These are phyloP conservation scores for Hartigia nigra DNA, from an alignment of 2,888 invertebrate genomes.

Conservation along the genomic window DNA sequence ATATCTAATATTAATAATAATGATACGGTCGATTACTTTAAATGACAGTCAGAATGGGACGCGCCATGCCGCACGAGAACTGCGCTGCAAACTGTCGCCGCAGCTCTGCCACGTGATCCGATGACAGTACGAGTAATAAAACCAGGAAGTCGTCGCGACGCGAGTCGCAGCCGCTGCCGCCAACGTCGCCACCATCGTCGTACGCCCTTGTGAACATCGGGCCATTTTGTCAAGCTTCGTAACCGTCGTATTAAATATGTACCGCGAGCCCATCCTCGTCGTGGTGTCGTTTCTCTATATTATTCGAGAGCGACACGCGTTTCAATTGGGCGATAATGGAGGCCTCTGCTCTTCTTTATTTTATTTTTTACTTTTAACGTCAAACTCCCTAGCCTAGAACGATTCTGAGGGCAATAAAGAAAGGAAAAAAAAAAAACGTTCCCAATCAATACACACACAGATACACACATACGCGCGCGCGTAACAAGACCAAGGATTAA, in stretches of 20 bases:
- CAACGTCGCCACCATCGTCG: constrained; percentile 18
- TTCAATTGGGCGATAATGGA: not conserved
- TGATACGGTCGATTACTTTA: constrained; percentile 61
- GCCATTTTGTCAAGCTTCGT: not conserved
- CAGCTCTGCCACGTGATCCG: constrained; percentile 50
- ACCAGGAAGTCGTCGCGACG: constrained; percentile 27
- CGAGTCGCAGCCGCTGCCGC: constrained; percentile 24
- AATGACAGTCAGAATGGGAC: constrained; percentile 55
- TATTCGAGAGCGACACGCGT: not conserved
- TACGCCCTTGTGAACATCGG: constrained; percentile 8
- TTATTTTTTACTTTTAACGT: not conserved
- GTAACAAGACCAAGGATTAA: not conserved
- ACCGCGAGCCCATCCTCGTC: constrained; percentile 3
- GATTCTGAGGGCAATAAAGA: not conserved
- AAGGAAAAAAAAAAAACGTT: not conserved
- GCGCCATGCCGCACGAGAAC: constrained; percentile 53
- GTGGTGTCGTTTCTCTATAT: not conserved
- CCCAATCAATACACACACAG: not conserved
- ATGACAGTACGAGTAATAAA: constrained; percentile 22
- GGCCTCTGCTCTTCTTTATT: not conserved
- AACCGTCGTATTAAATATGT: not conserved
- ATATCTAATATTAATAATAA: constrained; percentile 65
- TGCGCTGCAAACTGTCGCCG: constrained; percentile 39
- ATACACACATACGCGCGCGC: not conserved
- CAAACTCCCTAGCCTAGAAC: not conserved